These are phyloP conservation scores for Porites cylindrica DNA, from an alignment of 92 coral and sea anemone species.

Conservation along the genomic window DNA sequence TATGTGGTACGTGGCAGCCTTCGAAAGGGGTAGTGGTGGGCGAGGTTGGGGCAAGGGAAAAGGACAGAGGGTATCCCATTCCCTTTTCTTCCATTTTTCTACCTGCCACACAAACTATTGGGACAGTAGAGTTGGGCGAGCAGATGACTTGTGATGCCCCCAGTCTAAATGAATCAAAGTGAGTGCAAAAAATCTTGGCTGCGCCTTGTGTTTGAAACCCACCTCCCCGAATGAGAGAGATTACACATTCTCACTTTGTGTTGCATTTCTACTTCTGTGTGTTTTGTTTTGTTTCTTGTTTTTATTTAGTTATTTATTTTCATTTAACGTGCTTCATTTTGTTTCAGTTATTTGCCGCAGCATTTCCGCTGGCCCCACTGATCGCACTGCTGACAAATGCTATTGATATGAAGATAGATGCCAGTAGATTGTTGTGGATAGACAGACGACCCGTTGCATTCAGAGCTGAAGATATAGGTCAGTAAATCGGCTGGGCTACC, in stretches of 20 bases:
- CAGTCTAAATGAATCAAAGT: no score
- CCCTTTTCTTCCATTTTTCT: no score
- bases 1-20: no score
- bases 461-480: conserved; percentile 97
- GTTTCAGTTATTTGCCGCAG: conserved; percentile 93
- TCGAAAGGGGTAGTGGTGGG: no score
- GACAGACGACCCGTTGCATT: conserved; percentile 94
- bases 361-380: conserved; percentile 98
- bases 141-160: no score
- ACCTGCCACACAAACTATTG: no score
- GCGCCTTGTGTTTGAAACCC: no score
- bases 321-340: not conserved
- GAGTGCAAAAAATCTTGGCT: no score
- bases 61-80: no score
- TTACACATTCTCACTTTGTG: not conserved
- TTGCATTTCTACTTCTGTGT: not conserved
- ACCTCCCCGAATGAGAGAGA: no score
- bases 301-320: not conserved
- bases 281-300: not conserved
- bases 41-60: no score
- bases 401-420: conserved; percentile 95
- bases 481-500: not conserved
- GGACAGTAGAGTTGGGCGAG: no score
- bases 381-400: conserved; percentile 94
- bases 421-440: conserved; percentile 87